Conservation (phyloP, 2,113 vertebrate genomes). For the Sciurus niger region DNA sequence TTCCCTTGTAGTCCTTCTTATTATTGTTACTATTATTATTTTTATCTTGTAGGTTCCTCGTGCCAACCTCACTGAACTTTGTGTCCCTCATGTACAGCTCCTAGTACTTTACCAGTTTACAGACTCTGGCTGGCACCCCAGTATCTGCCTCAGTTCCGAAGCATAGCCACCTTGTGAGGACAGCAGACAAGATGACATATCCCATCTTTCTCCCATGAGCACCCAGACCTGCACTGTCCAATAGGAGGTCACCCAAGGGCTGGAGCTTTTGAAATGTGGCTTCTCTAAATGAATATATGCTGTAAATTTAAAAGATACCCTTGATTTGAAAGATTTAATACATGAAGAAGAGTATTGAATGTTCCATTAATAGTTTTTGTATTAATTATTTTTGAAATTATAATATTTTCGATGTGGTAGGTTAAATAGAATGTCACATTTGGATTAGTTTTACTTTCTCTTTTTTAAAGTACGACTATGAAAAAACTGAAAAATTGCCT, state of each 20-base stretch:
- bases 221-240: background rate
- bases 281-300: too few relatives aligned
- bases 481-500: background rate
- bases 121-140: background rate
- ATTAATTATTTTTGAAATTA: background rate
- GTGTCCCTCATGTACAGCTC: too few relatives aligned
- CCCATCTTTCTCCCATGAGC: background rate
- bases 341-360: background rate
- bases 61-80: background rate
- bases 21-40: too few relatives aligned
- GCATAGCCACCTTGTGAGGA: background rate
- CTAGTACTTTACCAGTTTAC: background rate
- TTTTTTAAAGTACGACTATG: background rate
- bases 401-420: background rate
- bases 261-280: background rate
- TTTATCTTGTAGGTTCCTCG: background rate
- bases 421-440: background rate
- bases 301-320: background rate
- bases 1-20: too few relatives aligned
- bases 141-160: fast-evolving
- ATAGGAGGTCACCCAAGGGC: too few relatives aligned
- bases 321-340: background rate
- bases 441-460: background rate
- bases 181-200: background rate
- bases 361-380: background rate